phyloP scores from a whole-genome alignment of 1,140 invertebrate species.

The Drosophila bipectinata region DNA sequence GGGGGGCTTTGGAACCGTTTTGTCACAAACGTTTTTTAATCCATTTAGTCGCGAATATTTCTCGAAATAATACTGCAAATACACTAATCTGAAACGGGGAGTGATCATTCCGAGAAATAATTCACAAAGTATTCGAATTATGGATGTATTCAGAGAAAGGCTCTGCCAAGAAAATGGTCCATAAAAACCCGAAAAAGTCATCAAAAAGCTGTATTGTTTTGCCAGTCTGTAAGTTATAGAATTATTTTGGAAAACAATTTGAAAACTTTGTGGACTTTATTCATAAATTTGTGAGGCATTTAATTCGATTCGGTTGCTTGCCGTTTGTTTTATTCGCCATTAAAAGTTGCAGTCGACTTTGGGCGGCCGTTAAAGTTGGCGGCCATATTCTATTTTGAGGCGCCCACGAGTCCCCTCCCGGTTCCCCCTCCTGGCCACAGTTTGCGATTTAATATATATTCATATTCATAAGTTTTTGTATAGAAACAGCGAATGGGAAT shows the following conservation, averaged over 20 bases:
- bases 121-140: neutral
- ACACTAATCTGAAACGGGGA: neutral
- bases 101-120: neutral
- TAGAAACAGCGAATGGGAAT: constrained; percentile 18
- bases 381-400: constrained; percentile 59
- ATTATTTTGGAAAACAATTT: constrained; percentile 1
- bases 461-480: constrained; percentile 19
- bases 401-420: neutral
- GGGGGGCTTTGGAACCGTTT: constrained; percentile 56
- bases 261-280: constrained; percentile 9
- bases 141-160: neutral
- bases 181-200: neutral
- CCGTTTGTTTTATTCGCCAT: constrained; percentile 71
- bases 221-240: neutral
- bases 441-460: constrained; percentile 40
- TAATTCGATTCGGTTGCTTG: constrained; percentile 44
- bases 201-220: neutral
- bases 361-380: constrained; percentile 65
- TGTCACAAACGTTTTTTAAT: constrained; percentile 75
- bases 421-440: neutral
- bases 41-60: constrained; percentile 34
- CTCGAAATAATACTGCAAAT: constrained; percentile 32
- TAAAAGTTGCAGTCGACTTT: constrained; percentile 67
- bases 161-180: too few relatives aligned
- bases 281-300: constrained; percentile 48